Evolutionary conservation across 1,140 invertebrate genomes (phyloP).

Genomic region (Drosophila repleta): DNA sequence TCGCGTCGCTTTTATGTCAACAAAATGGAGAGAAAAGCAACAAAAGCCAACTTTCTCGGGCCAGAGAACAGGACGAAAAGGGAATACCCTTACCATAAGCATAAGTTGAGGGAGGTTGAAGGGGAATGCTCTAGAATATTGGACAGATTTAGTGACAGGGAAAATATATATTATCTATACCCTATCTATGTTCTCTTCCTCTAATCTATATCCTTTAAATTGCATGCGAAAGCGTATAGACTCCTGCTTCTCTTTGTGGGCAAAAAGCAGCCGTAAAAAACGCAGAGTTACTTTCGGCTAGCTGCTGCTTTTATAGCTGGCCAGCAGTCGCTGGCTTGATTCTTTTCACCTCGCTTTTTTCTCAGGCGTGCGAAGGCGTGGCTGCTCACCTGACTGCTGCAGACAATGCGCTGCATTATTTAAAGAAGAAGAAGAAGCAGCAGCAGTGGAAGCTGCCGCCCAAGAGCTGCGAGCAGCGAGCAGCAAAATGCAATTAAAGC

Average conservation of each 20-base stretch:
- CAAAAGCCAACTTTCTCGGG: constrained; percentile 9
- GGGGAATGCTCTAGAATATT: too few relatives aligned
- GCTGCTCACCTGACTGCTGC: constrained; percentile 37
- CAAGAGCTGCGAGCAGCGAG: constrained; percentile 34
- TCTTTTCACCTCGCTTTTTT: constrained; percentile 6
- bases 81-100: constrained; percentile 1
- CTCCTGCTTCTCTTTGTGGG: neutral
- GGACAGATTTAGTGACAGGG: too few relatives aligned
- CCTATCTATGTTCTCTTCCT: neutral
- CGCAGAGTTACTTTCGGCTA: constrained; percentile 26
- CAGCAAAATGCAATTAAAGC: constrained; percentile 75
- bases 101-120: too few relatives aligned
- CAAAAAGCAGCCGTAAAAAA: constrained; percentile 36
- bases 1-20: constrained; percentile 75
- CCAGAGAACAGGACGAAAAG: neutral
- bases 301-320: constrained; percentile 36
- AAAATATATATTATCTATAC: neutral
- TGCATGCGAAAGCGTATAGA: neutral
- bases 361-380: constrained; percentile 15
- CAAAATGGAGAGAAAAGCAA: constrained; percentile 57
- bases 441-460: constrained; percentile 5
- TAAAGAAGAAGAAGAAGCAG: constrained; percentile 56
- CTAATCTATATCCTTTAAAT: neutral
- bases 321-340: constrained; percentile 19
- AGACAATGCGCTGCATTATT: constrained; percentile 79